Evolutionary conservation across 2,113 vertebrate genomes (phyloP), one percentile per base, ranked within the genome.

Genomic region (Reinhardtius hippoglossoides): DNA sequence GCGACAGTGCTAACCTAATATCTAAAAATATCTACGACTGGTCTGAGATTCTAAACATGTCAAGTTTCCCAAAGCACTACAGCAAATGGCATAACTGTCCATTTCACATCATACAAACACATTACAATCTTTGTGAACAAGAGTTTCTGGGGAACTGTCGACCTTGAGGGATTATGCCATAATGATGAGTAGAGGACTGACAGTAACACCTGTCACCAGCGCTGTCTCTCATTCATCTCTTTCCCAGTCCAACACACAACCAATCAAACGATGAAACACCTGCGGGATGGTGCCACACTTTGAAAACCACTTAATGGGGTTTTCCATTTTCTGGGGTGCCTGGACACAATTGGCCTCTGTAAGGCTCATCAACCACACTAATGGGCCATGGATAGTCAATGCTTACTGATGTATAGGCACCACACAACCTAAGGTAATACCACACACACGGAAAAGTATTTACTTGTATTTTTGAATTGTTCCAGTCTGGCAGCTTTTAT

Each of bases 321-420:
- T 83, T 74, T 78, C 48, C 42, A 78, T 73, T 77, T 75, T 60
- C 84, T 71, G 35, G 71, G 56, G 27, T 82, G 79, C 80, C 69
- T 58, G 66, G 83, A 83, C 78, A 86, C 86, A 86, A 91, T 83
- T 87, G 90, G 87, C 76, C 88, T 76, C 78, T 83, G 61, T 67
- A 88, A 91, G 90, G 77, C 89, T 91, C 92, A 93, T 93, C 90
- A 91, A 77, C 76, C 79, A 58, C 75, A 54, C 81, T 88, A 93
- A 93, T 91, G 88, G 77, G 56, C 85, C 84, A 71, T 76, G 83
- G 69, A 67, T 61, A 76, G 59, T 67, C 64, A 52, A 82, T 74
- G 77, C 68, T 76, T 65, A 82, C 78, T 83, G 79, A 86, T 85
- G 80, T 87, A 83, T 85, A 78, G 64, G 66, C 71, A 69, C 62